phyloP scores from a whole-genome alignment of 53 echinoderm and acorn worm species.

The Zoroaster sp. region DNA sequence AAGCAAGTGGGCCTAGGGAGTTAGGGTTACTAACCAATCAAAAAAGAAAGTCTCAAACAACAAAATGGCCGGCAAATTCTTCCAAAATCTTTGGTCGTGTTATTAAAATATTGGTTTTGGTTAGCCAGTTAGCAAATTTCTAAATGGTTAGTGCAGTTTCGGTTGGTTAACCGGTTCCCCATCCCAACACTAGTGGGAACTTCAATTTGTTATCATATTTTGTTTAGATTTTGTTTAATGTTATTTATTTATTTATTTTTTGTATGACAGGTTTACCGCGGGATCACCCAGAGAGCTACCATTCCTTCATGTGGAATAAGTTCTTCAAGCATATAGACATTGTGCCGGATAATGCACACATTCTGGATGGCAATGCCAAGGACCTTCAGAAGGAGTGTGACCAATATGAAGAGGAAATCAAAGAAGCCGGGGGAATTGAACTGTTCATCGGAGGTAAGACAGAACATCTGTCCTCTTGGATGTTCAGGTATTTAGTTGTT shows the following conservation, averaged over 20 bases:
- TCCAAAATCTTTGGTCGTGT: too few species aligned
- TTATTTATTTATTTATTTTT: not conserved
- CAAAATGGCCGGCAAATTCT: too few species aligned
- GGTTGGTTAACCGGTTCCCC: too few species aligned
- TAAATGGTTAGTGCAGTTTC: too few species aligned
- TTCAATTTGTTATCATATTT: not conserved
- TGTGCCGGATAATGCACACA: slow-evolving; percentile 84
- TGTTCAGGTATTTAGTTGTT: too few species aligned
- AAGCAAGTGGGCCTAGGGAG: too few species aligned
- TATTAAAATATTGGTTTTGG: too few species aligned
- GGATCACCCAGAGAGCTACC: slow-evolving; percentile 89
- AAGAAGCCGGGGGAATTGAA: slow-evolving; percentile 85
- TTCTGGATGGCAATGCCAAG: slow-evolving; percentile 83
- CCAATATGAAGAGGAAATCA: slow-evolving; percentile 80
- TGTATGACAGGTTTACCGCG: slow-evolving; percentile 58
- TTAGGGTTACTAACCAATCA: too few species aligned
- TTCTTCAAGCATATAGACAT: slow-evolving; percentile 98
- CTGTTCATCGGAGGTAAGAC: slow-evolving; percentile 91
- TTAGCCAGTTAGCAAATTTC: too few species aligned
- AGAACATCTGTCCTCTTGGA: too few species aligned
- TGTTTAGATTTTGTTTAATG: not conserved
- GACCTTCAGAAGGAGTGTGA: slow-evolving; percentile 77
- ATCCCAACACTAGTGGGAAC: too few species aligned
- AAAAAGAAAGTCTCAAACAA: too few species aligned
- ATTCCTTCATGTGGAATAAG: slow-evolving; percentile 91